Evolutionary conservation across 2,113 vertebrate species (phyloP), one percentile per base, ranked within the genome.

Genomic region (Cebus imitator): DNA sequence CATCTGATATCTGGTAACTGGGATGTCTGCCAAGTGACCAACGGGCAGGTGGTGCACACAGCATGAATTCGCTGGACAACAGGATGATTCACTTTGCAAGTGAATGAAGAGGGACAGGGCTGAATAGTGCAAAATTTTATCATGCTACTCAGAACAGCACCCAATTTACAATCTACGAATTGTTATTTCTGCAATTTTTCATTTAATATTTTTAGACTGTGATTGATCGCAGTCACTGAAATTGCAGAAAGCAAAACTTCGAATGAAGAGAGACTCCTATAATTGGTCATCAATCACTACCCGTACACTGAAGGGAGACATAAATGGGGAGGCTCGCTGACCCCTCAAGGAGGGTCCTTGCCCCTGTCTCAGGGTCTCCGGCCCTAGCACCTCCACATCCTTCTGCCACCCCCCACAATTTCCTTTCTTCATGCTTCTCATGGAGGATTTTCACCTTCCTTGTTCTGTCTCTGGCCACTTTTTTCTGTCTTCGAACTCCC

Each of bases 21-120:
- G 7, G 40, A 45, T 13, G 21, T 40, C 40, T 14, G 12, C 40
- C 3, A 7, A 8, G 23, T 43, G 72, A 43, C 72, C 25, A 27
- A 2, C 37, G 12, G 37, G 37, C 21, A 40, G 40, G 37, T 8
- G 13, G 40, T 11, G 0, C 11, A 13, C 21, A 7, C 12, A 13
- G 72, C 23, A 40, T 17, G 37, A 40, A 25, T 13, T 40, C 37
- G 6, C 72, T 7, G 37, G 11, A 43, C 72, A 43, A 40, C 43
- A 10, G 72, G 72, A 40, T 27, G 72, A 75, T 61, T 61, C 58
- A 61, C 58, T 61, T 61, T 25, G 9, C 58, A 61, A 61, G 58
- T 61, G 58, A 61, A 27, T 61, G 25, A 25, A 61, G 23, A 1
- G 30, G 64, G 64, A 66, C 64, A 66, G 64, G 32, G 30, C 64